phyloP scores from a whole-genome alignment of 2,113 vertebrate species.

The Hystrix cristata region DNA sequence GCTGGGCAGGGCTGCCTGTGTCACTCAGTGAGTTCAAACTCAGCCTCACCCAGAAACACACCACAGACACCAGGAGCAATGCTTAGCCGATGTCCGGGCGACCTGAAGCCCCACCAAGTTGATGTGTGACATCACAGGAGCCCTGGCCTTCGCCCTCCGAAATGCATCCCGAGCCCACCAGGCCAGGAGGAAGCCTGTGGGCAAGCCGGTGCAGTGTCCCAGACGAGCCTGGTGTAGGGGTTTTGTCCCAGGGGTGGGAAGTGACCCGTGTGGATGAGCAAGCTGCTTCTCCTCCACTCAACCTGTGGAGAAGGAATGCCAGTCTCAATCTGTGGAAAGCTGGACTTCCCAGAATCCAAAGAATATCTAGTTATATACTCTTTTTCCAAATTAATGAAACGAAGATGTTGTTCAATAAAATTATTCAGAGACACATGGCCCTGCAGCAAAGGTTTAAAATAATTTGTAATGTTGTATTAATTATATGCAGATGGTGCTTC shows the following conservation, averaged over 20 bases:
- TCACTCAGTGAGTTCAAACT: background rate
- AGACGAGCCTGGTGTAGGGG: background rate
- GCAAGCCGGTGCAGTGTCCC: rapidly evolving
- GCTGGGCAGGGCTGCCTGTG: rapidly evolving
- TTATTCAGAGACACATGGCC: background rate
- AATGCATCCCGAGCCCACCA: background rate
- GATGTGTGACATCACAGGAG: background rate
- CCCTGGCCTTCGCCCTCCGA: background rate
- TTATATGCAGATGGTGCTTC: slow-evolving; percentile 55
- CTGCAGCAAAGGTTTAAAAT: slow-evolving; percentile 40
- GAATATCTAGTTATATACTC: background rate
- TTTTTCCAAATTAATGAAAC: background rate
- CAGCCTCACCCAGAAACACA: background rate
- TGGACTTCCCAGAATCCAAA: background rate
- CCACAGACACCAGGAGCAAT: background rate
- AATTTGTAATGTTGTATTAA: slow-evolving; percentile 59
- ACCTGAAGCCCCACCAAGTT: too few relatives aligned
- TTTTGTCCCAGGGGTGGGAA: background rate
- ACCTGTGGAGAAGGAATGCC: too few relatives aligned
- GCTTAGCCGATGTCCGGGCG: background rate
- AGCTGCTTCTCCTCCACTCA: rapidly evolving
- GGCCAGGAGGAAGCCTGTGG: background rate
- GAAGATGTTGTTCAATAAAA: background rate
- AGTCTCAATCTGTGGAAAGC: background rate
- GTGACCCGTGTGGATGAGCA: rapidly evolving